Percentiles rank a stretch among this genome's conserved stretches.
Evolutionary conservation across 92 coral and sea anemone genomes (phyloP).

Genomic region (Galaxea fascicularis): DNA sequence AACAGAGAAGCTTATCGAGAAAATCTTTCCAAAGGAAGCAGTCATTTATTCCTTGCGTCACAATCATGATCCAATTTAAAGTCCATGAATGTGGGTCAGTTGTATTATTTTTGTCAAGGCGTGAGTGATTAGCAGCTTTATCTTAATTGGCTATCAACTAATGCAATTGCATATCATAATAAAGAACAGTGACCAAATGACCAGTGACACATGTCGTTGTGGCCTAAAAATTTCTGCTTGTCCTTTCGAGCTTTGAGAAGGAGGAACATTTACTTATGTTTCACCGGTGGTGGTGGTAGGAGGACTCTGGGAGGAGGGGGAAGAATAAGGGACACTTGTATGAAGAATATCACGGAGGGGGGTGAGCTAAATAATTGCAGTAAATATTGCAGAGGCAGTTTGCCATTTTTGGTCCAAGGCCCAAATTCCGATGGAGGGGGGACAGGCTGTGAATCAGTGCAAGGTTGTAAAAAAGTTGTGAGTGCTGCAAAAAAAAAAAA

Average conservation of each 20-base stretch:
- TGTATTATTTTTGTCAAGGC: conserved; percentile 15
- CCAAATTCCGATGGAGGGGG: too few relatives aligned
- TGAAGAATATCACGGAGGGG: too few relatives aligned
- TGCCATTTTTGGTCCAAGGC: too few relatives aligned
- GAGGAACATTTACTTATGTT: too few relatives aligned
- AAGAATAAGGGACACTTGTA: too few relatives aligned
- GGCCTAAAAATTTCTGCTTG: neutral
- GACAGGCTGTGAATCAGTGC: too few relatives aligned
- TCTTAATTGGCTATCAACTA: conserved; percentile 77
- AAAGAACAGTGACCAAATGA: conserved; percentile 13
- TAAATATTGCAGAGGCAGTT: too few relatives aligned
- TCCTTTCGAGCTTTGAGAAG: too few relatives aligned
- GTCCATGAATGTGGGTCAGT: conserved; percentile 9
- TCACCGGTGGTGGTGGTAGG: too few relatives aligned
- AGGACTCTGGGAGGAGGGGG: neutral
- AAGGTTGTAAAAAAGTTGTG: too few relatives aligned
- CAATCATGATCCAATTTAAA: conserved; percentile 31
- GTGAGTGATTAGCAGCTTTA: conserved; percentile 38
- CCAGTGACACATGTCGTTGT: neutral
- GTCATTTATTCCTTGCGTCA: neutral
- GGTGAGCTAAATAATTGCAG: too few relatives aligned
- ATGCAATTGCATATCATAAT: conserved; percentile 52
- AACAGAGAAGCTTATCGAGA: neutral
- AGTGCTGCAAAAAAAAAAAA: too few relatives aligned
- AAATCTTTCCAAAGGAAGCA: neutral